Conservation (phyloP, 2,113 vertebrate species). For the Emydura subglobosa region DNA sequence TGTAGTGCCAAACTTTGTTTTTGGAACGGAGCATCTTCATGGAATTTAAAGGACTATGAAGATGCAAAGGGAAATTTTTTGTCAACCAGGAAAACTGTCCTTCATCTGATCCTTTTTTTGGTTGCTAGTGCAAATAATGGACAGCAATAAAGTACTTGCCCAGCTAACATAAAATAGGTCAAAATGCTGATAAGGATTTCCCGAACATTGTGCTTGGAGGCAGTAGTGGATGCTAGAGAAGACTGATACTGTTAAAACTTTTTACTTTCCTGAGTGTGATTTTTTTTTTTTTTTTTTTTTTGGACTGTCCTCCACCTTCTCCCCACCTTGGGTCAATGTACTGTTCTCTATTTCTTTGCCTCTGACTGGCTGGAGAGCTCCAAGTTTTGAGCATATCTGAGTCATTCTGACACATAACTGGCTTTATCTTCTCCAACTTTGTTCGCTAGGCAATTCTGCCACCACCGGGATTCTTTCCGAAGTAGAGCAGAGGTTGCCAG, state of each 20-base stretch:
- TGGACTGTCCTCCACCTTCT: background rate
- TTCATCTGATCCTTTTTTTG: background rate
- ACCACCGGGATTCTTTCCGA: background rate
- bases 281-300: background rate
- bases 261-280: background rate
- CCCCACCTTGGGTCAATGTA: background rate
- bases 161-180: background rate
- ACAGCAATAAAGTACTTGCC: too few species aligned
- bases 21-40: background rate
- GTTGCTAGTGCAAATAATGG: too few species aligned
- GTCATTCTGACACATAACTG: background rate
- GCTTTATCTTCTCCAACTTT: background rate
- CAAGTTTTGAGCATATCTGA: background rate
- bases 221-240: background rate
- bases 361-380: background rate
- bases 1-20: too few species aligned
- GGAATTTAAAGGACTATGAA: background rate
- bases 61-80: background rate
- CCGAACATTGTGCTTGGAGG: background rate
- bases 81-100: background rate
- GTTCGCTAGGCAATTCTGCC: background rate
- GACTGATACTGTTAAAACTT: background rate
- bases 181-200: background rate
- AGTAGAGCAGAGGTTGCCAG: background rate
- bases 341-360: fast-evolving